Evolutionary conservation across 2,113 vertebrate species (phyloP).

Genomic region (Hyperopisus bebe): DNA sequence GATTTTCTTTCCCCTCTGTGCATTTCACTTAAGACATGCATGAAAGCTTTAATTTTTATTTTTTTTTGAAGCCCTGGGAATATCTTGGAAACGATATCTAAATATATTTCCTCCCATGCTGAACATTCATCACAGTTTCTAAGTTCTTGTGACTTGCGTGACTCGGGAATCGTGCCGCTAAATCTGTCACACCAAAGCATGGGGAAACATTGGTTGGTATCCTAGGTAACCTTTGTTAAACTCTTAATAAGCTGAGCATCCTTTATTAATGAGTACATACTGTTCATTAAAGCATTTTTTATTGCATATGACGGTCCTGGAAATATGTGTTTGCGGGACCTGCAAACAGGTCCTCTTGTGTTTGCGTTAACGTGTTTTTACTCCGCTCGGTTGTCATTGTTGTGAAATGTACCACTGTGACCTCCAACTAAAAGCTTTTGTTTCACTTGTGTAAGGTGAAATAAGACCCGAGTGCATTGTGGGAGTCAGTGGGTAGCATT

Average conservation of each 20-base stretch:
- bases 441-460: background rate
- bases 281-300: background rate
- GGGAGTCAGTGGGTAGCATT: background rate
- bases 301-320: background rate
- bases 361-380: background rate
- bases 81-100: too few relatives aligned
- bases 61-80: background rate
- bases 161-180: background rate
- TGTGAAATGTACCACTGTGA: background rate
- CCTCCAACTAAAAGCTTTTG: background rate
- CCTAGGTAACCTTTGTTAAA: conserved; percentile 6
- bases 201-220: background rate
- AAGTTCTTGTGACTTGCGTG: background rate
- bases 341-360: background rate
- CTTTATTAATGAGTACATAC: background rate
- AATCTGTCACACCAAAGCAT: background rate
- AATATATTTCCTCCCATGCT: background rate
- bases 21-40: background rate
- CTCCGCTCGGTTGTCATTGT: background rate
- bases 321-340: background rate
- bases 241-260: background rate
- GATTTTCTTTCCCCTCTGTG: background rate
- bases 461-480: background rate
- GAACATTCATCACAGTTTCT: background rate
- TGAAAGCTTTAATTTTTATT: background rate